phyloP scores from a whole-genome alignment of 2,113 vertebrate genomes.

The Phaethornis superciliosus region DNA sequence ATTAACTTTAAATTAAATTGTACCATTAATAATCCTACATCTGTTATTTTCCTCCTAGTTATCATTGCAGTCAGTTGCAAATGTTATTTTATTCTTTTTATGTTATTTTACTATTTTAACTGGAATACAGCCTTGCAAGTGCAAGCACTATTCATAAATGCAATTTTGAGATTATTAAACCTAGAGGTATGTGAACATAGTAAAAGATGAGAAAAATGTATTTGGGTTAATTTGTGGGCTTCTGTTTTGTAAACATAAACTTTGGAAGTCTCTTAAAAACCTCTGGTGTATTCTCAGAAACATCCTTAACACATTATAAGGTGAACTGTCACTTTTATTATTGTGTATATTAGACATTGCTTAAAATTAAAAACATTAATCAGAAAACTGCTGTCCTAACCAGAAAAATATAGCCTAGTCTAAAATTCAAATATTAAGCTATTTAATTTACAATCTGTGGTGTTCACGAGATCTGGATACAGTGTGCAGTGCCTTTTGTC shows the following conservation, averaged over 20 bases:
- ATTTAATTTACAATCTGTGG: slow-evolving; percentile 54
- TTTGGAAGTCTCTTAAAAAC: slow-evolving; percentile 60
- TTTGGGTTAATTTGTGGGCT: slow-evolving; percentile 69
- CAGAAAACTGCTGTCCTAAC: slow-evolving; percentile 78
- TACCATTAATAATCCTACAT: neutral
- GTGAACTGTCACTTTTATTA: slow-evolving; percentile 82
- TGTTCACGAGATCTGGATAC: neutral
- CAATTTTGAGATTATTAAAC: slow-evolving; percentile 36
- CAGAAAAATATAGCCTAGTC: slow-evolving; percentile 75
- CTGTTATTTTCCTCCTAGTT: neutral
- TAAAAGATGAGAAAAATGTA: slow-evolving; percentile 61
- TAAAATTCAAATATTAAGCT: slow-evolving; percentile 81
- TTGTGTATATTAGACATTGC: slow-evolving; percentile 75
- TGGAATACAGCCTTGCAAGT: neutral
- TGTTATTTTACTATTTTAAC: slow-evolving; percentile 13
- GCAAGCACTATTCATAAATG: slow-evolving; percentile 6
- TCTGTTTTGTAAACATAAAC: slow-evolving; percentile 70
- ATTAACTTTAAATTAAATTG: neutral
- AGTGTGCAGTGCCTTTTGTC: neutral
- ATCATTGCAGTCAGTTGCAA: neutral
- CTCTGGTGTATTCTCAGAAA: slow-evolving; percentile 73
- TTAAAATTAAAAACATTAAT: slow-evolving; percentile 87
- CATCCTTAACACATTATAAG: slow-evolving; percentile 78
- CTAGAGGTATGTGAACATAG: slow-evolving; percentile 7
- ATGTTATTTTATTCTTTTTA: neutral